Conservation (phyloP, 2,888 invertebrate species). For the Sipha maydis region DNA sequence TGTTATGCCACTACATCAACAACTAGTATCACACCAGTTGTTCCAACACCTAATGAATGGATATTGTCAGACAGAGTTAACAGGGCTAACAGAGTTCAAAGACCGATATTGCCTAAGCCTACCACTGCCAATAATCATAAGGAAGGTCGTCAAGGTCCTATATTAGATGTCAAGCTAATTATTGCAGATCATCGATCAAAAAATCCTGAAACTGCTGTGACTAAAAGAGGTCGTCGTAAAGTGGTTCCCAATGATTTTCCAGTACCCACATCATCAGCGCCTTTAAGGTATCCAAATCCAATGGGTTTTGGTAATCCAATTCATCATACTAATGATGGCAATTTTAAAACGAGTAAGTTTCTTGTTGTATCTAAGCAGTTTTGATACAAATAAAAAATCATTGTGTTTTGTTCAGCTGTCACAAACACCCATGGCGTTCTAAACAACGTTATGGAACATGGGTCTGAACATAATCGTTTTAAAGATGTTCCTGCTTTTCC, state of each 20-base stretch:
- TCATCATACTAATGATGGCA: constrained; percentile 39
- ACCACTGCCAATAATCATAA: constrained; percentile 65
- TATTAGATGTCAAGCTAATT: constrained; percentile 84
- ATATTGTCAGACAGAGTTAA: constrained; percentile 40
- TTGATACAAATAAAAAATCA: constrained; percentile 15
- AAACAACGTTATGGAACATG: constrained; percentile 57
- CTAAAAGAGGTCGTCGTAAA: constrained; percentile 63
- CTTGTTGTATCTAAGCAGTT: neutral
- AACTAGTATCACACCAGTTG: constrained; percentile 36
- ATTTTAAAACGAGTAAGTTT: constrained; percentile 40
- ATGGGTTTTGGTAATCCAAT: constrained; percentile 38
- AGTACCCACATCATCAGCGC: constrained; percentile 48
- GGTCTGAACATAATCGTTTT: constrained; percentile 59
- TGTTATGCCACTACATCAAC: constrained; percentile 5
- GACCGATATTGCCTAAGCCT: constrained; percentile 69
- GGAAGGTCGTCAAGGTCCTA: constrained; percentile 79
- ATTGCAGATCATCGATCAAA: constrained; percentile 83
- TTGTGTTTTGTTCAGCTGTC: constrained; percentile 47
- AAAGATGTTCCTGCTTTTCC: constrained; percentile 61
- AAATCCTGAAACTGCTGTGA: constrained; percentile 76
- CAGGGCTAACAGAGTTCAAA: constrained; percentile 65
- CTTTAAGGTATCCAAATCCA: constrained; percentile 53
- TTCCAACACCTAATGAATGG: constrained; percentile 35
- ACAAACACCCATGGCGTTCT: constrained; percentile 49
- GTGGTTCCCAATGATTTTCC: constrained; percentile 43